Percentiles rank a stretch among this genome's conserved stretches.
These are phyloP conservation scores for Hydrochoerus hydrochaeris DNA, from an alignment of 2,113 vertebrate species.

Conservation along the genomic window DNA sequence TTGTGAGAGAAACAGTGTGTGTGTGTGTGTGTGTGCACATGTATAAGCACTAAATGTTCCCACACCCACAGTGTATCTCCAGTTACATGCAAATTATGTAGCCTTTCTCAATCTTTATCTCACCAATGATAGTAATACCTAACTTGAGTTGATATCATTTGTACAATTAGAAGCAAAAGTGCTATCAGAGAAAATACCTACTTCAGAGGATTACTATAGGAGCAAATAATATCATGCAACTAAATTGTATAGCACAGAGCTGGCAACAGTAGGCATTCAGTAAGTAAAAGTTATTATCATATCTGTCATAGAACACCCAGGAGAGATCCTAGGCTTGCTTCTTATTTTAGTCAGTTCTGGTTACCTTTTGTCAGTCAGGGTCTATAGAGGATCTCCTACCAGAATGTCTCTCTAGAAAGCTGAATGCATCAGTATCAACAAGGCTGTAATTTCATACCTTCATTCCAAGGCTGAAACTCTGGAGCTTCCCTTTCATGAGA, in stretches of 20 bases:
- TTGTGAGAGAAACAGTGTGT: not conserved
- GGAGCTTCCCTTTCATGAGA: constrained; percentile 81
- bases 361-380: constrained; percentile 77
- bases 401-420: constrained; percentile 78
- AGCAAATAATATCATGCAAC: constrained; percentile 5
- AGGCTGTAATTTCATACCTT: constrained; percentile 88
- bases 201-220: not conserved
- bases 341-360: constrained; percentile 75
- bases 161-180: constrained; percentile 47
- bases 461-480: constrained; percentile 77
- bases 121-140: not conserved
- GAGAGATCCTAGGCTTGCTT: constrained; percentile 25
- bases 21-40: not conserved
- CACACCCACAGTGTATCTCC: not conserved
- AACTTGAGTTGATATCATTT: not conserved
- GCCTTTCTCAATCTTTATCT: not conserved
- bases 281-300: constrained; percentile 55
- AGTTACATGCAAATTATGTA: not conserved
- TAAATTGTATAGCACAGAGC: not conserved
- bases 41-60: not conserved
- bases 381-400: constrained; percentile 80
- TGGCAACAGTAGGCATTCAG: constrained; percentile 7
- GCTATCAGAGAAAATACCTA: not conserved
- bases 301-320: constrained; percentile 56
- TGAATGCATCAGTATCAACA: constrained; percentile 77